Evolutionary conservation across 1,140 invertebrate genomes (phyloP).

Genomic region (Drosophila oshimai): DNA sequence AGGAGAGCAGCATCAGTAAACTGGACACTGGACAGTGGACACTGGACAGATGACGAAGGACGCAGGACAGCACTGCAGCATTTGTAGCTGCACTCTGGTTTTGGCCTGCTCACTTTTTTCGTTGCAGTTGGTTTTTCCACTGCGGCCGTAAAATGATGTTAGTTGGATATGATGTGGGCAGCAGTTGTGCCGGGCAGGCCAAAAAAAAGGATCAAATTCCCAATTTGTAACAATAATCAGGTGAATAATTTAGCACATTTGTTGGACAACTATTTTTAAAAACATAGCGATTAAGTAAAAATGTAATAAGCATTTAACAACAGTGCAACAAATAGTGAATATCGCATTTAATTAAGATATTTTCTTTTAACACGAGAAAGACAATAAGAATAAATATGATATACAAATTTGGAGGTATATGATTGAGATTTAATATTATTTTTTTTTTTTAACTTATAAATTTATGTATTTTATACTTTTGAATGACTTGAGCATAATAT

Average conservation of each 20-base stretch:
- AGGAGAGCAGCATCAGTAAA: not conserved
- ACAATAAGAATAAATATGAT: too few species aligned
- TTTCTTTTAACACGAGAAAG: too few species aligned
- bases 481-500: too few species aligned
- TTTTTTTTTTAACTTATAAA: too few species aligned
- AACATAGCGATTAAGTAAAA: too few species aligned
- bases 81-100: conserved; percentile 33
- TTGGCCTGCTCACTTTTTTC: conserved; percentile 25
- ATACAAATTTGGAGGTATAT: too few species aligned
- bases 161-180: conserved; percentile 41
- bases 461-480: too few species aligned
- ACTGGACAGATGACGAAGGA: not conserved
- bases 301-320: too few species aligned
- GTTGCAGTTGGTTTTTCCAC: conserved; percentile 39
- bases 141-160: conserved; percentile 32
- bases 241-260: not conserved
- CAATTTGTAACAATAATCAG: conserved; percentile 2
- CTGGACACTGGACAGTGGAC: not conserved
- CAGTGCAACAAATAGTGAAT: too few species aligned
- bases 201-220: not conserved
- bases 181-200: not conserved
- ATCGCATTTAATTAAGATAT: too few species aligned
- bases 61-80: conserved; percentile 14
- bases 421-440: too few species aligned
- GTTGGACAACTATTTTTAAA: too few species aligned